These are phyloP conservation scores for Mixornis gularis DNA, from an alignment of 2,113 vertebrate species.

Conservation along the genomic window DNA sequence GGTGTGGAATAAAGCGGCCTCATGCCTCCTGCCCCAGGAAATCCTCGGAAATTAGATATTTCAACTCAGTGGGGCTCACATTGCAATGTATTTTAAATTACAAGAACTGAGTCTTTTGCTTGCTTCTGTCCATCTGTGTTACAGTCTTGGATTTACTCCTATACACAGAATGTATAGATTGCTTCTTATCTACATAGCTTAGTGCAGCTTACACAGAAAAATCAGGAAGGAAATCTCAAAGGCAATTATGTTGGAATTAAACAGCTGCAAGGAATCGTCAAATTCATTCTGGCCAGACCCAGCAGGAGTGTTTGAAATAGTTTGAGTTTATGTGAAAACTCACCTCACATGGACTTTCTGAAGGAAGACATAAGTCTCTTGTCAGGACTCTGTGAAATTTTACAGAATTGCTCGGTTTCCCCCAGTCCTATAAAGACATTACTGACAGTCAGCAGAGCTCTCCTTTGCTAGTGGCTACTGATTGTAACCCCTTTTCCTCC, in stretches of 20 bases:
- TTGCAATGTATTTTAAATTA: conserved; percentile 44
- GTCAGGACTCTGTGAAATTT: neutral
- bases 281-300: neutral
- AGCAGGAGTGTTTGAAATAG: neutral
- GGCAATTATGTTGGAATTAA: conserved; percentile 41
- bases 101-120: neutral
- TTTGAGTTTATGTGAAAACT: neutral
- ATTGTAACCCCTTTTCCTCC: neutral
- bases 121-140: conserved; percentile 12
- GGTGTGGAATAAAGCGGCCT: neutral
- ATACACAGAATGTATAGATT: conserved; percentile 4
- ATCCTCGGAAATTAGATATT: conserved; percentile 26
- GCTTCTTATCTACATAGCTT: conserved; percentile 33
- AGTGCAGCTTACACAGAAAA: conserved; percentile 12
- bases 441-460: conserved; percentile 16
- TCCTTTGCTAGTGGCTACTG: neutral
- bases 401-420: neutral
- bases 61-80: conserved; percentile 24
- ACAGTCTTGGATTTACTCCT: conserved; percentile 12
- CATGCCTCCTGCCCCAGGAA: conserved; percentile 24
- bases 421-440: neutral
- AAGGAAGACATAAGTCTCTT: neutral
- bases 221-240: conserved; percentile 37
- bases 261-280: neutral
- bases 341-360: neutral